A percentile compares a stretch with the other conserved stretches of the same genome.
Conservation (phyloP, 2,797 vertebrate species). For the Rhynchonycteris naso region DNA sequence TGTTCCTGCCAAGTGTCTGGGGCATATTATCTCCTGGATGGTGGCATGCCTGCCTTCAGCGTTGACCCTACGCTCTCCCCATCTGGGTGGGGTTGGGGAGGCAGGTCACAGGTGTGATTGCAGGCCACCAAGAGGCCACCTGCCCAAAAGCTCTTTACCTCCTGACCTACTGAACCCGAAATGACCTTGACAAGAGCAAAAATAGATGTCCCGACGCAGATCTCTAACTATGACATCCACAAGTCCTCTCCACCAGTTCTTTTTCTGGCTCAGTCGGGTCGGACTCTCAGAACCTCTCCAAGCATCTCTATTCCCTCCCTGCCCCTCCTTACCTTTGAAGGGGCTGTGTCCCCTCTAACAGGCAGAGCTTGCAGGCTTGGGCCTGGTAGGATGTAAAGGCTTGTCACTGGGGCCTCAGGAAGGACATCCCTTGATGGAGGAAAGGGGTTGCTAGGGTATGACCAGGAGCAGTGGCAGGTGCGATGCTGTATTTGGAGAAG, state of each 20-base stretch:
- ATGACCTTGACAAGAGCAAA: background rate
- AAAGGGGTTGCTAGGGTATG: background rate
- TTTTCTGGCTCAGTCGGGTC: background rate
- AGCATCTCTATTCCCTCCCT: background rate
- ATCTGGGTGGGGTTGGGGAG: background rate
- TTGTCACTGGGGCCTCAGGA: background rate
- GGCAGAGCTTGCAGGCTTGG: rapidly evolving
- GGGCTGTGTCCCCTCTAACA: too few species aligned
- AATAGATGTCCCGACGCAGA: rapidly evolving
- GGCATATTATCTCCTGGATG: rapidly evolving
- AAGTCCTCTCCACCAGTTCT: background rate
- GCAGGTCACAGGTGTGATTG: background rate
- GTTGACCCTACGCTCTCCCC: background rate
- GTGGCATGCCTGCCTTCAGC: background rate
- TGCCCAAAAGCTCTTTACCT: background rate
- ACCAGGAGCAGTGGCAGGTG: background rate
- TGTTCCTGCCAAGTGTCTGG: too few species aligned
- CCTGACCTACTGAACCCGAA: background rate
- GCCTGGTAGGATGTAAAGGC: rapidly evolving
- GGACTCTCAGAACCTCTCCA: background rate
- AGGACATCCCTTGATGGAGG: background rate
- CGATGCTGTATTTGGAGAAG: background rate
- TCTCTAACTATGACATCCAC: rapidly evolving
- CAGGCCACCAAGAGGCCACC: background rate
- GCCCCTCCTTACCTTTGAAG: background rate